These are phyloP conservation scores for Melolontha melolontha DNA, from an alignment of 2,888 invertebrate genomes.

Conservation along the genomic window DNA sequence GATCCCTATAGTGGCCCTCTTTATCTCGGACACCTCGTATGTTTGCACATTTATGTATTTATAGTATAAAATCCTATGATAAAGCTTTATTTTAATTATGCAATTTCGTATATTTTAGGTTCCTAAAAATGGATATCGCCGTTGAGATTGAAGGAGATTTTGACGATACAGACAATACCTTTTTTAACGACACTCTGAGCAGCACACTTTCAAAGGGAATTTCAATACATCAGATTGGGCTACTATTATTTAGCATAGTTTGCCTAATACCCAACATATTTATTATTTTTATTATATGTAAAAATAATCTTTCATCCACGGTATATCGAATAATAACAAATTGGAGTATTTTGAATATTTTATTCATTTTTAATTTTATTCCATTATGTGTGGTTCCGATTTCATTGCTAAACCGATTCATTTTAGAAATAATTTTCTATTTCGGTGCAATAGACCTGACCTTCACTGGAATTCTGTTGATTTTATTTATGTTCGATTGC, in stretches of 20 bases:
- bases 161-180: neutral
- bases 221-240: slow-evolving; percentile 1
- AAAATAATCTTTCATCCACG: slow-evolving; percentile 11
- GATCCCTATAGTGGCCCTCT: too few relatives aligned
- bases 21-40: too few relatives aligned
- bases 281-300: slow-evolving; percentile 19
- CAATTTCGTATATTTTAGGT: slow-evolving; percentile 4
- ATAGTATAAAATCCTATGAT: too few relatives aligned
- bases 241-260: slow-evolving; percentile 12
- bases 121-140: slow-evolving; percentile 18
- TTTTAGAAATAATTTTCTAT: slow-evolving; percentile 4
- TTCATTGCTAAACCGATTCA: neutral
- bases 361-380: slow-evolving; percentile 13
- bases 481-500: slow-evolving; percentile 21
- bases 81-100: too few relatives aligned
- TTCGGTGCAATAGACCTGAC: slow-evolving; percentile 4
- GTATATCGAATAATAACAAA: slow-evolving; percentile 18
- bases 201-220: too few relatives aligned
- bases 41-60: too few relatives aligned
- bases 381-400: neutral
- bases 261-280: slow-evolving; percentile 14
- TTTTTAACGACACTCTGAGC: too few relatives aligned
- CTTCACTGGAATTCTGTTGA: slow-evolving; percentile 2
- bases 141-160: slow-evolving; percentile 13
- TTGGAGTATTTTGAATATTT: slow-evolving; percentile 15